These are phyloP conservation scores for Microcaecilia unicolor DNA, from an alignment of 2,797 vertebrate genomes.

Conservation along the genomic window DNA sequence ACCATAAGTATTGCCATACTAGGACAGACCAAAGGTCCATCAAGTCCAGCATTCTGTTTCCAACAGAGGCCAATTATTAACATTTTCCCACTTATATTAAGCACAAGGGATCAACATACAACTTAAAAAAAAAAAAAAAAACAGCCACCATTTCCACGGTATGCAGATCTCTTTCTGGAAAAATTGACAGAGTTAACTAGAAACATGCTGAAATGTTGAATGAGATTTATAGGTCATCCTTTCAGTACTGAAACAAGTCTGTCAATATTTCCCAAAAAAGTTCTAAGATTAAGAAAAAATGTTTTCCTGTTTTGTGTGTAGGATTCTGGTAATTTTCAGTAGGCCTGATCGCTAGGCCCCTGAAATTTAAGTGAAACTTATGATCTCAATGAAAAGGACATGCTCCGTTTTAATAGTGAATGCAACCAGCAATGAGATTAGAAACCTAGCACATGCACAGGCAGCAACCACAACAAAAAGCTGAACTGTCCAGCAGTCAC, in stretches of 20 bases:
- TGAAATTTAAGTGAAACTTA: constrained; percentile 9
- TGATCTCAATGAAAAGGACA: constrained; percentile 2
- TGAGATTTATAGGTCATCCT: constrained; percentile 13
- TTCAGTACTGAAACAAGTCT: constrained; percentile 15
- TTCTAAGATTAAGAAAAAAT: constrained; percentile 5
- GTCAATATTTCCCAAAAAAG: constrained; percentile 14
- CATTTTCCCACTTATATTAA: too few species aligned
- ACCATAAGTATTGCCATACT: too few species aligned
- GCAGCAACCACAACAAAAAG: constrained; percentile 15
- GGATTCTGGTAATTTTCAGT: constrained; percentile 12
- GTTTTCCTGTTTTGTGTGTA: constrained; percentile 31
- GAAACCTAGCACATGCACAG: constrained; percentile 11
- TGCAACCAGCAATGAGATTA: constrained; percentile 1
- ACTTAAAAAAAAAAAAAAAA: too few species aligned
- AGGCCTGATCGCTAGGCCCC: constrained; percentile 1
- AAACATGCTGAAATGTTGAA: constrained; percentile 19
- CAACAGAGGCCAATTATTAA: too few species aligned
- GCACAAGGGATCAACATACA: too few species aligned
- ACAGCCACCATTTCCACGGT: constrained; percentile 20
- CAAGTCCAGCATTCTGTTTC: too few species aligned
- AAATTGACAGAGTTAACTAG: constrained; percentile 28
- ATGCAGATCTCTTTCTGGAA: constrained; percentile 23
- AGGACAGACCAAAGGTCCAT: too few species aligned
- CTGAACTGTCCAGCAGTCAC: constrained; percentile 19
- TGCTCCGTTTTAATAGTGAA: constrained; percentile 15